Conservation (phyloP, 2,797 vertebrate genomes). For the Anabas testudineus region DNA sequence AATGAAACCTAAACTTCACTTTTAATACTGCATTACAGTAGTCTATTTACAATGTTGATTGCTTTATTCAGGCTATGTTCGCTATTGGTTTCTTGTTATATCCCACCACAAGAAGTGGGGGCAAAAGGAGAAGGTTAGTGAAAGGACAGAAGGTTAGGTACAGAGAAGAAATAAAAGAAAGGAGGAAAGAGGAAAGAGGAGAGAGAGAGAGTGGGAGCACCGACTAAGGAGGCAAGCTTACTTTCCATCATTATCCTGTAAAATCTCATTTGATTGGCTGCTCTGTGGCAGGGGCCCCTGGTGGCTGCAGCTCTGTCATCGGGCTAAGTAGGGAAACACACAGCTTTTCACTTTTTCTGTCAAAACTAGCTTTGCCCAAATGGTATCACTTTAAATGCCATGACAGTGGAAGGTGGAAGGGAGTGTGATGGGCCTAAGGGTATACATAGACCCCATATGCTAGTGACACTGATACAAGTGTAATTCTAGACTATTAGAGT, state of each 20-base stretch:
- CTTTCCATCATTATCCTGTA: conserved; percentile 90
- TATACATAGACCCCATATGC: conserved; percentile 96
- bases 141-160: conserved; percentile 10
- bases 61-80: conserved; percentile 1
- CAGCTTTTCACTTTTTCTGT: conserved; percentile 87
- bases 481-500: conserved; percentile 97
- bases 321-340: conserved; percentile 84
- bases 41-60: conserved; percentile 16
- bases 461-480: conserved; percentile 96
- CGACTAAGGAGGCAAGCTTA: conserved; percentile 76
- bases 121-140: conserved; percentile 10
- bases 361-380: conserved; percentile 93
- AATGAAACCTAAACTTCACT: conserved; percentile 4
- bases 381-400: conserved; percentile 96
- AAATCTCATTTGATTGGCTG: conserved; percentile 88
- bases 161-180: conserved; percentile 23
- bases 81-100: conserved; percentile 20
- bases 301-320: conserved; percentile 88
- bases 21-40: not conserved
- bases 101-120: conserved; percentile 1
- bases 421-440: conserved; percentile 92
- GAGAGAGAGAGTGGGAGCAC: conserved; percentile 29
- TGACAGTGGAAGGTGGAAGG: conserved; percentile 91
- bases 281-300: conserved; percentile 85
- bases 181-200: conserved; percentile 11